phyloP scores from a whole-genome alignment of 2,797 vertebrate genomes.

The Premnoplex brunnescens region DNA sequence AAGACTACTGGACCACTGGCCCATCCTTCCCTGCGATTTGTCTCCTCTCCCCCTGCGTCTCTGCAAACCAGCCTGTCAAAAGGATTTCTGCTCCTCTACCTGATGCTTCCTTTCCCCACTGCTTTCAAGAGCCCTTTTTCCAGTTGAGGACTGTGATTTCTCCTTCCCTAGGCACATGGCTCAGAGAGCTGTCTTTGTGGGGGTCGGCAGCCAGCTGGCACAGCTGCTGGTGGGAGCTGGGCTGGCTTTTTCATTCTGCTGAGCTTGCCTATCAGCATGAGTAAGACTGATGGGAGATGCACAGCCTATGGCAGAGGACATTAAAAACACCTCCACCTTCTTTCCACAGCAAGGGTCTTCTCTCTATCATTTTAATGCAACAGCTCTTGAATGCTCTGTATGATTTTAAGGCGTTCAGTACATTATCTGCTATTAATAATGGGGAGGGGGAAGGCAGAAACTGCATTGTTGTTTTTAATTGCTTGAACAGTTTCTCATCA shows the following conservation, averaged over 20 bases:
- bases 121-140: background rate
- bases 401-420: background rate
- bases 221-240: background rate
- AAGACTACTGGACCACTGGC: background rate
- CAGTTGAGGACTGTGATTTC: background rate
- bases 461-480: background rate
- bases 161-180: background rate
- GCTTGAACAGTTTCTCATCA: background rate
- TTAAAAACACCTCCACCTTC: background rate
- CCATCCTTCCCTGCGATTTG: background rate
- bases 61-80: background rate
- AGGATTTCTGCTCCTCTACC: background rate
- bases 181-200: background rate
- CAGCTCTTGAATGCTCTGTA: background rate
- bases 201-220: background rate
- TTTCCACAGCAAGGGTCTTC: background rate
- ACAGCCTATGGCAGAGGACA: background rate
- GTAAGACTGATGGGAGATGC: background rate
- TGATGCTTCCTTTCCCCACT: background rate
- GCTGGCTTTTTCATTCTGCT: background rate
- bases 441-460: background rate
- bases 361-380: background rate
- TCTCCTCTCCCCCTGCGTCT: background rate
- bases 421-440: background rate
- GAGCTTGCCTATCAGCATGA: background rate